Percentiles rank a stretch among this genome's conserved stretches.
phyloP scores from a whole-genome alignment of 2,888 invertebrate species.

The Cantharis nigra region DNA sequence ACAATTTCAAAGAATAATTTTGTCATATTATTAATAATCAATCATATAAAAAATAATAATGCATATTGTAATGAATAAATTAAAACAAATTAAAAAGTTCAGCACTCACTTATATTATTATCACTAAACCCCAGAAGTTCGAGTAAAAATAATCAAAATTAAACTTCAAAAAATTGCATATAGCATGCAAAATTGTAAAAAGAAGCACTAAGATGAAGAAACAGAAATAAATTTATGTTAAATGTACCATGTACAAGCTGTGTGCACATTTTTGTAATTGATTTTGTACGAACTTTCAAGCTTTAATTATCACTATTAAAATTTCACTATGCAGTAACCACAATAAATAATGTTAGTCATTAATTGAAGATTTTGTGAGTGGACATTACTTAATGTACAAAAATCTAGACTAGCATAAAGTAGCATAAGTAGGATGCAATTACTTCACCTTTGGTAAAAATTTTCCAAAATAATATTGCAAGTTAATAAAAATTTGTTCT shows the following conservation, averaged over 20 bases:
- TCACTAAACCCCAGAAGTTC: background rate
- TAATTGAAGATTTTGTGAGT: background rate
- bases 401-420: conserved; percentile 3
- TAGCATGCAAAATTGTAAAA: background rate
- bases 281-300: background rate
- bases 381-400: background rate
- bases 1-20: too few relatives aligned
- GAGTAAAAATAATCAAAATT: background rate
- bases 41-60: background rate
- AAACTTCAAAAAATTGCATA: background rate
- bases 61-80: background rate
- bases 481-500: background rate
- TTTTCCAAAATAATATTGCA: background rate
- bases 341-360: background rate
- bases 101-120: background rate
- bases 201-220: background rate
- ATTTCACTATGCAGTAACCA: background rate
- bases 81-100: background rate
- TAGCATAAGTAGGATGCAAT: background rate
- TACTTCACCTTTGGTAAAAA: conserved; percentile 1
- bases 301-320: background rate
- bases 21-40: background rate
- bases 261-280: background rate
- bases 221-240: too few relatives aligned
- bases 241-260: background rate